Conservation (phyloP, 2,797 vertebrate species). For the Spinus pinus region DNA sequence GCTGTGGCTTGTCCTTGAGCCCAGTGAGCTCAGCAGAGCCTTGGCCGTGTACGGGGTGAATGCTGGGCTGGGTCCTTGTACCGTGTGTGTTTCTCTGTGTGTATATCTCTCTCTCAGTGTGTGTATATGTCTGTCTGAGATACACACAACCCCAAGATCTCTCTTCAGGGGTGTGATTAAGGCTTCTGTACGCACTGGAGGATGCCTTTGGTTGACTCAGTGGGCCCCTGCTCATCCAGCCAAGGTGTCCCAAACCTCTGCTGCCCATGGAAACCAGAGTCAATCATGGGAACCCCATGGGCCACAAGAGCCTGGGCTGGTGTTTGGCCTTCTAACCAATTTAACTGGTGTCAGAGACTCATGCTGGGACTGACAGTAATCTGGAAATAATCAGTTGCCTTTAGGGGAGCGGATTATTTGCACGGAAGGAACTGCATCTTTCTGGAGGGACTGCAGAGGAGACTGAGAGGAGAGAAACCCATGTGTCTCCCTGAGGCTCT, state of each 20-base stretch:
- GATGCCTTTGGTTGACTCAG: conserved; percentile 59
- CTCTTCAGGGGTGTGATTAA: conserved; percentile 31
- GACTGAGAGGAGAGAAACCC: neutral
- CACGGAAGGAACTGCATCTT: neutral
- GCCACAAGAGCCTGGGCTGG: neutral
- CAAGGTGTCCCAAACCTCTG: neutral
- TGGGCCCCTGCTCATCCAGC: conserved; percentile 24
- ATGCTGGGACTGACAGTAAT: conserved; percentile 69
- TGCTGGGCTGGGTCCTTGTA: conserved; percentile 11
- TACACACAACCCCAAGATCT: neutral
- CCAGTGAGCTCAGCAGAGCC: neutral
- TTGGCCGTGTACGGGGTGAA: neutral
- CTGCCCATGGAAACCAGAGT: neutral
- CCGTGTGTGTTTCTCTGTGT: conserved; percentile 48
- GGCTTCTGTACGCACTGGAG: conserved; percentile 39
- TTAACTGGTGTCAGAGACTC: conserved; percentile 38
- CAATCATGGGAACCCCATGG: neutral
- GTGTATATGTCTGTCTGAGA: conserved; percentile 48
- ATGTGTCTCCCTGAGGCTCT: neutral
- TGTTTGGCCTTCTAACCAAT: neutral
- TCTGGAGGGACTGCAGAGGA: neutral
- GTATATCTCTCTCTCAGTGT: conserved; percentile 35
- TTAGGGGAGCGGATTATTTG: conserved; percentile 65
- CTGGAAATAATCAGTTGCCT: conserved; percentile 70
- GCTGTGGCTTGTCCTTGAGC: neutral